Percentiles rank a stretch among this genome's conserved stretches.
Conservation (phyloP, 2,888 invertebrate genomes). For the Agonopterix alstromeriana region DNA sequence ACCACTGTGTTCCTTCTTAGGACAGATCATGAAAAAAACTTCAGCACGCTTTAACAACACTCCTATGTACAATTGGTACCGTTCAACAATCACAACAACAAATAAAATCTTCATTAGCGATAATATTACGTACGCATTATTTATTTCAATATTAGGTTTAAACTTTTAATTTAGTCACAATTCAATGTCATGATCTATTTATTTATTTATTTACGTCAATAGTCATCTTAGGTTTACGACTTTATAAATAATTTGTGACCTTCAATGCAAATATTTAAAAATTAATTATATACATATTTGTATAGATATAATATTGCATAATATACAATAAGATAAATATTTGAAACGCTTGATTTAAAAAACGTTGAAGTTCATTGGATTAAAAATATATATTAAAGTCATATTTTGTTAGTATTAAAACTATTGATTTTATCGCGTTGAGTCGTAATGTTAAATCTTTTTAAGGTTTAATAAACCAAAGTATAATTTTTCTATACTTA, state of each 20-base stretch:
- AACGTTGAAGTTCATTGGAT: conserved; percentile 10
- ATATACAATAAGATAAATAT: conserved; percentile 9
- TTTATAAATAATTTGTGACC: conserved; percentile 42
- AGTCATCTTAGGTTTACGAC: not conserved
- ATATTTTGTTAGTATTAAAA: not conserved
- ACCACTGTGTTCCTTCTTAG: no score
- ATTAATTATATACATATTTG: no score
- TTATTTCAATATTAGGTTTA: conserved; percentile 10
- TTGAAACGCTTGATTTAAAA: conserved; percentile 15
- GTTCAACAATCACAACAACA: conserved; percentile 40
- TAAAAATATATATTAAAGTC: conserved; percentile 4
- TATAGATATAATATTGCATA: not conserved
- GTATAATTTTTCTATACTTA: no score
- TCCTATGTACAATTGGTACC: conserved; percentile 30
- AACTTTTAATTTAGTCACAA: conserved; percentile 33
- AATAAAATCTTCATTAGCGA: conserved; percentile 44
- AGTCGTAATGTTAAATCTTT: no score
- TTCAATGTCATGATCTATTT: conserved; percentile 47
- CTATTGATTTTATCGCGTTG: not conserved
- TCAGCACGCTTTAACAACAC: conserved; percentile 20
- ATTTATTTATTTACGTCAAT: conserved; percentile 21
- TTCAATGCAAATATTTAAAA: conserved; percentile 4
- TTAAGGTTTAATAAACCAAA: no score
- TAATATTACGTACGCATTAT: conserved; percentile 32
- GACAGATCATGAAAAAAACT: not conserved